These are phyloP conservation scores for Listronotus oregonensis DNA, from an alignment of 1,140 invertebrate species.

Conservation along the genomic window DNA sequence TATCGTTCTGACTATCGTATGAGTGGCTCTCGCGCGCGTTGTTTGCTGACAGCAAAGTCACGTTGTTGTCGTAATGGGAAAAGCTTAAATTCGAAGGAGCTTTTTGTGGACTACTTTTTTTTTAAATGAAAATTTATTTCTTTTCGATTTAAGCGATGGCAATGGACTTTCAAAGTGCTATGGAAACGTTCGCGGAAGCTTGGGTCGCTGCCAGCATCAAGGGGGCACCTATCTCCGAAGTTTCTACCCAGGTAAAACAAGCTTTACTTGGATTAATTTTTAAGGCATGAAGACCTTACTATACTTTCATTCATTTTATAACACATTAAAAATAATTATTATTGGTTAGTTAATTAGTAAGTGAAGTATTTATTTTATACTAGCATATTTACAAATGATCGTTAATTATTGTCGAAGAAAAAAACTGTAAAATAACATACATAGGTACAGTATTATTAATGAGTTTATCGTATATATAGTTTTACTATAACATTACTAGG, in stretches of 20 bases:
- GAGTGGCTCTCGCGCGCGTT: slow-evolving; percentile 29
- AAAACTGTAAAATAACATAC: too few species aligned
- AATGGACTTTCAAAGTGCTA: slow-evolving; percentile 96
- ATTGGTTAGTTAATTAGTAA: too few species aligned
- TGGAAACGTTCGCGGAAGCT: slow-evolving; percentile 95
- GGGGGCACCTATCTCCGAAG: slow-evolving; percentile 60
- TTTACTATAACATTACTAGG: too few species aligned
- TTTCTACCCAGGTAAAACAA: slow-evolving; percentile 62
- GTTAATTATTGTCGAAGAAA: too few species aligned
- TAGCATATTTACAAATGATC: too few species aligned
- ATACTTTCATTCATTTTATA: too few species aligned
- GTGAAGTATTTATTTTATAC: too few species aligned
- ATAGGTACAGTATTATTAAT: too few species aligned
- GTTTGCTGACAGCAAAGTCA: slow-evolving; percentile 40
- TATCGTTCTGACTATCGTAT: slow-evolving; percentile 32
- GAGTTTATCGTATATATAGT: too few species aligned
- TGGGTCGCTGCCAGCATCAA: slow-evolving; percentile 93
- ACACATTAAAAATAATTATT: too few species aligned
- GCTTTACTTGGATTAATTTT: background rate
- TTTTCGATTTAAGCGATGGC: slow-evolving; percentile 38
- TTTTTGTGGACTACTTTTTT: slow-evolving; percentile 7
- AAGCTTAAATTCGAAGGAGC: slow-evolving; percentile 15
- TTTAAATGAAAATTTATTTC: background rate
- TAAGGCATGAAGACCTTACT: too few species aligned
- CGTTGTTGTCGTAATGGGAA: slow-evolving; percentile 44